Evolutionary conservation across 2,888 invertebrate species (phyloP).

Genomic region (Aphodius sticticus): DNA sequence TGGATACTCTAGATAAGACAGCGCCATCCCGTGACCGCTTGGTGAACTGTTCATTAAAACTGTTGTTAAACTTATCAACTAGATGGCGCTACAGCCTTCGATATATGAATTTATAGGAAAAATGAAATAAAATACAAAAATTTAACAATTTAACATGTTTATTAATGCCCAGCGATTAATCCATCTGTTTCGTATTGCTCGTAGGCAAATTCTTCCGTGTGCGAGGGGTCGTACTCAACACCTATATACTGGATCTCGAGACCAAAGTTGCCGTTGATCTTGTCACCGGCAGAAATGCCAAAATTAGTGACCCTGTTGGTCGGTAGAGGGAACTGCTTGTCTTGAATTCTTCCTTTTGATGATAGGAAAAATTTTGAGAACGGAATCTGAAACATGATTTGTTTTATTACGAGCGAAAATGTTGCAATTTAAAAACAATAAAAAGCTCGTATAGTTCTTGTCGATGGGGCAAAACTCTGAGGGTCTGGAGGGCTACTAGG

Average conservation of each 20-base stretch:
- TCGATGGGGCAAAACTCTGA: too few species aligned
- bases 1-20: too few species aligned
- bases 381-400: slow-evolving; percentile 75
- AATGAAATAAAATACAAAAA: not conserved
- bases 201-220: slow-evolving; percentile 89
- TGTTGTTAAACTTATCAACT: too few species aligned
- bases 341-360: slow-evolving; percentile 87
- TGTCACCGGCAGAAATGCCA: slow-evolving; percentile 84
- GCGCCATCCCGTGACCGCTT: not conserved
- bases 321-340: slow-evolving; percentile 73
- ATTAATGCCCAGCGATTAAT: slow-evolving; percentile 71
- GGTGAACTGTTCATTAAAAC: too few species aligned
- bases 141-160: not conserved
- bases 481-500: too few species aligned
- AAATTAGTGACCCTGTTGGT: slow-evolving; percentile 73
- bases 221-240: slow-evolving; percentile 79
- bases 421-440: too few species aligned
- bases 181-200: slow-evolving; percentile 84
- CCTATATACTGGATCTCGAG: slow-evolving; percentile 95
- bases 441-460: too few species aligned
- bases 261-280: slow-evolving; percentile 82
- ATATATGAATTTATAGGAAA: too few species aligned
- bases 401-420: not conserved
- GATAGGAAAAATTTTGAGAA: slow-evolving; percentile 90
- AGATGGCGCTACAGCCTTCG: too few species aligned